Conservation (phyloP, 2,888 invertebrate genomes). For the Fragum whitleyi region DNA sequence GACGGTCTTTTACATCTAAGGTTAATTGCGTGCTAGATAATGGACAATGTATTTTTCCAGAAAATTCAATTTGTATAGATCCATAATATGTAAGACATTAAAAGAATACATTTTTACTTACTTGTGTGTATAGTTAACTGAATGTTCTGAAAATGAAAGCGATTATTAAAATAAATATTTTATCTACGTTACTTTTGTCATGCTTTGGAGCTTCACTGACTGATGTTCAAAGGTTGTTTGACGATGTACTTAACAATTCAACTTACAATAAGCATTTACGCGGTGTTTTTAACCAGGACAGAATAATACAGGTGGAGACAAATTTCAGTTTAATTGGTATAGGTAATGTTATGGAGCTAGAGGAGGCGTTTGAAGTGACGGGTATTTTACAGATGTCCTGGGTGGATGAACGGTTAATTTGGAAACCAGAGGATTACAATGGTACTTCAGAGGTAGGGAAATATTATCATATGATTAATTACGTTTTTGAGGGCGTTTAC, state of each 20-base stretch:
- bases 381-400: slow-evolving; percentile 29
- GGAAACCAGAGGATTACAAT: slow-evolving; percentile 26
- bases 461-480: neutral
- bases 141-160: neutral
- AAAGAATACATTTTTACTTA: no score
- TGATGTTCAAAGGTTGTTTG: neutral
- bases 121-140: no score
- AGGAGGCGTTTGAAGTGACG: slow-evolving; percentile 37
- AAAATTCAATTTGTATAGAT: no score
- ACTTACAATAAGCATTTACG: slow-evolving; percentile 12
- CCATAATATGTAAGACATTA: no score
- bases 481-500: neutral
- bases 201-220: neutral
- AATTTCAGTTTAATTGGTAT: slow-evolving; percentile 15
- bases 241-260: neutral
- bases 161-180: neutral
- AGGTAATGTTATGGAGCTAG: slow-evolving; percentile 8
- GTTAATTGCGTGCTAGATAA: no score
- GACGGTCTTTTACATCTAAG: no score
- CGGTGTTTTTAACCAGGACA: slow-evolving; percentile 8
- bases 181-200: neutral
- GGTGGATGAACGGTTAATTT: slow-evolving; percentile 45
- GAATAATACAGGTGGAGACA: neutral
- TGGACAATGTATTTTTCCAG: no score
- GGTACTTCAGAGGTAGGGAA: slow-evolving; percentile 28